phyloP scores from a whole-genome alignment of 2,113 vertebrate genomes.

The Bufo bufo region DNA sequence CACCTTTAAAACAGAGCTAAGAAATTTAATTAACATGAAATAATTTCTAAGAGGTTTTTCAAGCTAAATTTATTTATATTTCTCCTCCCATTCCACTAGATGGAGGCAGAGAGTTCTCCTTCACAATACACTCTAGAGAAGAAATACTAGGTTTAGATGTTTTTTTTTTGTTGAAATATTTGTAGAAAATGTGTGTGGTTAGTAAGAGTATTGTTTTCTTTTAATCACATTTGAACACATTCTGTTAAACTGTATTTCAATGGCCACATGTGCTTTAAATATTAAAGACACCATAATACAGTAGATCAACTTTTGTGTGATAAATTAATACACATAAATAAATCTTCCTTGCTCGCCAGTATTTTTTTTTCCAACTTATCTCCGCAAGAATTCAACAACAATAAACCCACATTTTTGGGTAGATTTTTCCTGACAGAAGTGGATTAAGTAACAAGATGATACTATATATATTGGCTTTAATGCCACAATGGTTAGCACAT shows the following conservation, averaged over 20 bases:
- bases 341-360: too few relatives aligned
- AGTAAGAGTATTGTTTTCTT: not conserved
- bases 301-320: too few relatives aligned
- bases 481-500: too few relatives aligned
- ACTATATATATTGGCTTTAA: too few relatives aligned
- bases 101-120: slow-evolving; percentile 46
- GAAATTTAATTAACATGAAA: not conserved
- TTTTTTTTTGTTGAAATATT: not conserved
- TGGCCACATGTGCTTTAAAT: not conserved
- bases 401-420: not conserved
- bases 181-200: not conserved
- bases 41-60: not conserved
- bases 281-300: not conserved
- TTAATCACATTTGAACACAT: not conserved
- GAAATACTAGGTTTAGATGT: not conserved
- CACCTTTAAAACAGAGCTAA: not conserved
- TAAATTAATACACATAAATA: too few relatives aligned
- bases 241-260: not conserved
- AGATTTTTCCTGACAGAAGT: too few relatives aligned
- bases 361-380: not conserved
- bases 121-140: slow-evolving; percentile 10
- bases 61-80: not conserved
- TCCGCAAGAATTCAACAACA: not conserved
- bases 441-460: too few relatives aligned
- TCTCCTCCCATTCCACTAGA: slow-evolving; percentile 20